Evolutionary conservation across 2,888 invertebrate species (phyloP).

Genomic region (Glyphotaelius pellucidus): DNA sequence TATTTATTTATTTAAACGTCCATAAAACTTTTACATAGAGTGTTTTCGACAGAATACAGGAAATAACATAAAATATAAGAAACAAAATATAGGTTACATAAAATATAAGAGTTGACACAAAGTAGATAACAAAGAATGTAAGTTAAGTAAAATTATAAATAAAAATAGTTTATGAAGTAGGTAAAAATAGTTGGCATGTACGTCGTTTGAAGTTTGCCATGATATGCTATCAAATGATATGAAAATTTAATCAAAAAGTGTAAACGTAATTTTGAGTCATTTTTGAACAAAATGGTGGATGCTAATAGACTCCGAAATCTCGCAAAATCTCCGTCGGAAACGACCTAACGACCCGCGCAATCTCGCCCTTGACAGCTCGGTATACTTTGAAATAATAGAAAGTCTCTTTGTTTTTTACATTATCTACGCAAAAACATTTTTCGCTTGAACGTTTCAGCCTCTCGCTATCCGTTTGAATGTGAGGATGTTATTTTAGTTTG

Average conservation of each 20-base stretch:
- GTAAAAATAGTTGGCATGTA: too few relatives aligned
- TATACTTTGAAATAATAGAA: not conserved
- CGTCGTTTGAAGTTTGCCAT: too few relatives aligned
- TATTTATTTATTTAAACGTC: too few relatives aligned
- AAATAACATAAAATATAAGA: too few relatives aligned
- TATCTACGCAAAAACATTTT: not conserved
- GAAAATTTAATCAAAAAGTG: not conserved
- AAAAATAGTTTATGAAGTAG: too few relatives aligned
- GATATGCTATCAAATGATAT: too few relatives aligned
- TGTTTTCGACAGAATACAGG: too few relatives aligned
- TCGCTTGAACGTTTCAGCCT: not conserved
- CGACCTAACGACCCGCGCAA: not conserved
- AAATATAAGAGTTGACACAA: too few relatives aligned
- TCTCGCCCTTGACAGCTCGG: not conserved
- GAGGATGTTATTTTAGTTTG: not conserved
- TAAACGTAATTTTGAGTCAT: not conserved
- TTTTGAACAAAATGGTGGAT: not conserved
- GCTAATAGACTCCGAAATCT: constrained; percentile 13
- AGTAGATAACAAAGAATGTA: too few relatives aligned
- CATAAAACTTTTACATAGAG: too few relatives aligned
- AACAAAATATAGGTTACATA: too few relatives aligned
- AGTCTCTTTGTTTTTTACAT: not conserved
- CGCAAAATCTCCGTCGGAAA: not conserved
- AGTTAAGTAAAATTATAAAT: too few relatives aligned
- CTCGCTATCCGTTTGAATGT: not conserved